Evolutionary conservation across 2,113 vertebrate genomes (phyloP).

Genomic region (Miniopterus natalensis): DNA sequence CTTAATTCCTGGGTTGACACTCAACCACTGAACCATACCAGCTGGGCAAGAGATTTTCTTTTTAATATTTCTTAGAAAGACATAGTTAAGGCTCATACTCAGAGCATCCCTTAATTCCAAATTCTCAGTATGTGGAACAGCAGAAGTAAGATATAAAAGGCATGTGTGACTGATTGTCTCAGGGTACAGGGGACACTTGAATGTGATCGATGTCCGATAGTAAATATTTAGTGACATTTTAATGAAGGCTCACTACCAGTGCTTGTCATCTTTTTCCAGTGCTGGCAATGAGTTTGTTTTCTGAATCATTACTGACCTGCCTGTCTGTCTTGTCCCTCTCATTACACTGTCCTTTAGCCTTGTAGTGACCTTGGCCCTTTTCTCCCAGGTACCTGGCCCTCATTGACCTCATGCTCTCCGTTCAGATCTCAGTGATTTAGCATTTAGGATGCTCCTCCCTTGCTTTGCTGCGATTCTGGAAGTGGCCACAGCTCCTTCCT

Average conservation of each 20-base stretch:
- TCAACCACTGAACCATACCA: too few species aligned
- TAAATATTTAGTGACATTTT: background rate
- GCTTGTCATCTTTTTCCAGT: background rate
- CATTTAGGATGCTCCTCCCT: background rate
- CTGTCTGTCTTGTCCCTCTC: background rate
- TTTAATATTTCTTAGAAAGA: background rate
- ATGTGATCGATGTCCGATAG: background rate
- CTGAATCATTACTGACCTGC: background rate
- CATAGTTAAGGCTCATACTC: background rate
- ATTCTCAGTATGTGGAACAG: background rate
- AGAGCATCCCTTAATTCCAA: background rate
- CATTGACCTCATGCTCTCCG: too few species aligned
- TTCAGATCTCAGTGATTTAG: background rate
- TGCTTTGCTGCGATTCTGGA: background rate
- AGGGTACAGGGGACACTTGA: too few species aligned
- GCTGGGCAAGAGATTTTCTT: background rate
- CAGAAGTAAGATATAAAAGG: background rate
- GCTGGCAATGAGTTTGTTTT: background rate
- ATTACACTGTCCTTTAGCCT: background rate
- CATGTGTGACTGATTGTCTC: background rate
- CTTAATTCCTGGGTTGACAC: too few species aligned
- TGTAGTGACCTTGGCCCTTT: accelerated
- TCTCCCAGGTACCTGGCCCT: background rate
- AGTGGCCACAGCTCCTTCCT: background rate
- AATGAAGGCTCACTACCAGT: background rate